These are phyloP conservation scores for Ephialtes manifestator DNA, from an alignment of 2,888 invertebrate species.

Conservation along the genomic window DNA sequence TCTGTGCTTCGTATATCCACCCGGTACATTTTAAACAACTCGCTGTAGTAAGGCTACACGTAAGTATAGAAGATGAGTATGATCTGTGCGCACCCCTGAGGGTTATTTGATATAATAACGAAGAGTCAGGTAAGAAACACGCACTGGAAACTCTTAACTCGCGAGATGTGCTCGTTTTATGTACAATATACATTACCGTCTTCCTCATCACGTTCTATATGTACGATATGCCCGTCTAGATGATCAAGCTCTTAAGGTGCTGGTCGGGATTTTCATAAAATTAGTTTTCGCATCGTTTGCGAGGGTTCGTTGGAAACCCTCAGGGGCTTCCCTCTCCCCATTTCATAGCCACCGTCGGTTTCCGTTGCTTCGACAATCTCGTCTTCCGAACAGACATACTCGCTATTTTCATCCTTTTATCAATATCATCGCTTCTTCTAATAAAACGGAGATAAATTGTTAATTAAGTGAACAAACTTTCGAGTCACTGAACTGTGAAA, in stretches of 20 bases:
- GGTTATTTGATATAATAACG: conserved; percentile 52
- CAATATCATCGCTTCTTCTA: neutral
- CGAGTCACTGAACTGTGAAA: neutral
- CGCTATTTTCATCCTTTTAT: neutral
- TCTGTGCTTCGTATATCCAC: neutral
- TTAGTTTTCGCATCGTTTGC: conserved; percentile 56
- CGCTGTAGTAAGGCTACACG: neutral
- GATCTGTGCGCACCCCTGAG: conserved; percentile 12
- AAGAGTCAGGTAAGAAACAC: conserved; percentile 30
- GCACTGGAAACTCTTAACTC: conserved; percentile 21
- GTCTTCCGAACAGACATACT: neutral
- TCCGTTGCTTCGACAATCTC: neutral
- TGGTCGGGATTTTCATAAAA: conserved; percentile 62
- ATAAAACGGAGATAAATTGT: neutral
- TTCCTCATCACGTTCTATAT: conserved; percentile 9
- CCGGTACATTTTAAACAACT: conserved; percentile 9
- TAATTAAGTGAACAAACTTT: neutral
- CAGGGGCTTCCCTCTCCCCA: neutral
- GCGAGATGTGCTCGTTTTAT: conserved; percentile 1
- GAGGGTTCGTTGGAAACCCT: conserved; percentile 9
- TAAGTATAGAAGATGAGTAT: conserved; percentile 20
- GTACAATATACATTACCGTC: conserved; percentile 18
- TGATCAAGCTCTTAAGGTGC: conserved; percentile 36
- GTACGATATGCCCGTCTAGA: conserved; percentile 23
- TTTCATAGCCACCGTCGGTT: conserved; percentile 1